These are phyloP conservation scores for Podarcis lilfordi DNA, from an alignment of 2,797 vertebrate species.

Conservation along the genomic window DNA sequence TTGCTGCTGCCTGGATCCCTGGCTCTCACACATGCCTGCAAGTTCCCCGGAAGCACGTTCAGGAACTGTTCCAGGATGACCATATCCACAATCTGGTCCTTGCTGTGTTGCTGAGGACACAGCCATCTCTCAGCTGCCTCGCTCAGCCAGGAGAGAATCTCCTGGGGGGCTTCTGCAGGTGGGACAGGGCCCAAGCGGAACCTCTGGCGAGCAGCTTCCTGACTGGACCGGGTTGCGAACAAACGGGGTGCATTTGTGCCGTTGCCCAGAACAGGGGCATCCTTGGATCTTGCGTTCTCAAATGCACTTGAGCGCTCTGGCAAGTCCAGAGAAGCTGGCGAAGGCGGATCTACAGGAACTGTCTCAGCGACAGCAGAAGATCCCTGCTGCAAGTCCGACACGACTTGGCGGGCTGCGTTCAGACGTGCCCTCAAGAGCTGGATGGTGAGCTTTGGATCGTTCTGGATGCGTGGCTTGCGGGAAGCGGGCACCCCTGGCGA, in stretches of 20 bases:
- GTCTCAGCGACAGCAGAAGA: neutral
- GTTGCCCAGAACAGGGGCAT: no score
- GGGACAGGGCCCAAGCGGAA: neutral
- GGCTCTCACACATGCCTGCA: conserved; percentile 48
- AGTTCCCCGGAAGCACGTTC: conserved; percentile 62
- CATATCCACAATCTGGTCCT: conserved; percentile 30
- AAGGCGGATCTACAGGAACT: neutral
- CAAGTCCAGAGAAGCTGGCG: neutral
- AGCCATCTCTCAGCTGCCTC: conserved; percentile 13
- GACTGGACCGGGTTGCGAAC: neutral
- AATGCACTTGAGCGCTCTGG: neutral
- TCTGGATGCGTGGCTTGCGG: neutral
- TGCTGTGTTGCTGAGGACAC: conserved; percentile 9
- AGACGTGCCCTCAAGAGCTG: conserved; percentile 26
- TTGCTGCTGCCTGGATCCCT: conserved; percentile 7
- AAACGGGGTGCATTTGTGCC: neutral
- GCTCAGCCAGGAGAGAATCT: neutral
- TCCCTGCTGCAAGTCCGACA: neutral
- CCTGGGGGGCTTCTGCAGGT: neutral
- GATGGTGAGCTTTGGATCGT: conserved; percentile 13
- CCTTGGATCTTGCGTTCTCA: neutral
- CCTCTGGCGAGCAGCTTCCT: neutral
- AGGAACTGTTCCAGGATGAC: conserved; percentile 62
- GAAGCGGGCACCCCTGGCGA: no score
- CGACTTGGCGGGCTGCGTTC: neutral